Evolutionary conservation across 2,113 vertebrate genomes (phyloP), one percentile per base, ranked within the genome.

Genomic region (Tragelaphus buxtoni): DNA sequence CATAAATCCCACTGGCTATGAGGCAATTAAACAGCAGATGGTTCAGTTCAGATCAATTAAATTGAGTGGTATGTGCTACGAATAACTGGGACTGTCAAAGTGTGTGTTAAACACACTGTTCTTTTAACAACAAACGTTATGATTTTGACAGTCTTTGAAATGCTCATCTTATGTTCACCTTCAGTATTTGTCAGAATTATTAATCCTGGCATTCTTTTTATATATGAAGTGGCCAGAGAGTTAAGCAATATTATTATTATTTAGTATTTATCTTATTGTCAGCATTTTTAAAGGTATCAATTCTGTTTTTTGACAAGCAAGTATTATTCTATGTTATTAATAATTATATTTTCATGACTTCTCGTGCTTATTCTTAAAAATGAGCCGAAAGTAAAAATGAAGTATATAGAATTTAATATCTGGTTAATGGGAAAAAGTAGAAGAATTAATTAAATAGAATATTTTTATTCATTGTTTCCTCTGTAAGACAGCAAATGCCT

Each of bases 21-120:
- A 98, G 89, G 98, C 97, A 98, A 98, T 98, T 98, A 98, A 96
- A 97, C 90, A 98, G 97, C 98, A 98, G 98, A 98, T 98, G 98
- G 97, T 94, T 97, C 95, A 97, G 98, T 98, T 98, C 98, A 98
- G 98, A 97, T 98, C 98, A 98, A 98, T 98, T 98, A 98, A 97
- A 98, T 96, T 97, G 93, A 98, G 95, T 97, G 88, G 85, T 96
- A 96, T 97, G 96, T 96, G 85, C 96, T 97, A 88, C 56, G 98
- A 98, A 98, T 97, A 98, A 90, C 96, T 97, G 81, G 61, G 39
- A 58, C 72, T 97, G 85, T 91, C 89, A 95, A 98, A 98, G 30
- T 69, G 3, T 91, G 10, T 93, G 69, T 90, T 69, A 69, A 0
- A 16, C 96, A 74, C 55, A 83, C 42, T 97, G 3, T 0, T 97